phyloP scores from a whole-genome alignment of 2,888 invertebrate species.

The Palloptera scutellata region DNA sequence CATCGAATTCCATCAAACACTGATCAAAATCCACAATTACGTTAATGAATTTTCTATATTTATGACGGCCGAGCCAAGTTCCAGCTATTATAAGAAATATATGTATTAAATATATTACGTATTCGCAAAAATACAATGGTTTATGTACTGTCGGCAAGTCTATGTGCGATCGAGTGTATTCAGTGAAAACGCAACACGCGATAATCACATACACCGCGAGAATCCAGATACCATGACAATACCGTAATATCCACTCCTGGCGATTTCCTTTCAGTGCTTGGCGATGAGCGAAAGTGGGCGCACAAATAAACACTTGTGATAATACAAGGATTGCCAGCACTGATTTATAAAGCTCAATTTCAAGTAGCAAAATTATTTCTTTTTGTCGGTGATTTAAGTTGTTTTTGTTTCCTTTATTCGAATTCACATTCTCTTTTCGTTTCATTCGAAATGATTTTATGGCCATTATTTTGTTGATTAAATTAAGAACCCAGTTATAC shows the following conservation, averaged over 20 bases:
- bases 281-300: slow-evolving; percentile 39
- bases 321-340: slow-evolving; percentile 35
- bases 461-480: too few species aligned
- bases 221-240: slow-evolving; percentile 42
- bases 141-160: slow-evolving; percentile 42
- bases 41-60: slow-evolving; percentile 31
- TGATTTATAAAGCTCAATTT: slow-evolving; percentile 36
- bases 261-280: background rate
- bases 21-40: slow-evolving; percentile 41
- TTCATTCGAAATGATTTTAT: too few species aligned
- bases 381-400: background rate
- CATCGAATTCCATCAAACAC: slow-evolving; percentile 25
- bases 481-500: too few species aligned
- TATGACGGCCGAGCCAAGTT: slow-evolving; percentile 31
- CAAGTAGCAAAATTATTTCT: slow-evolving; percentile 16
- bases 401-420: too few species aligned
- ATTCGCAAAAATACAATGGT: slow-evolving; percentile 44
- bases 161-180: slow-evolving; percentile 35
- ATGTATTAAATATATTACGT: slow-evolving; percentile 40
- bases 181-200: slow-evolving; percentile 29
- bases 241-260: slow-evolving; percentile 14
- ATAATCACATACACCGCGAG: slow-evolving; percentile 33
- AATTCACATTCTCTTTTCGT: too few species aligned
- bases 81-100: slow-evolving; percentile 35
- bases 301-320: slow-evolving; percentile 40